Evolutionary conservation across 2,113 vertebrate species (phyloP).

Genomic region (Podarcis cretensis): DNA sequence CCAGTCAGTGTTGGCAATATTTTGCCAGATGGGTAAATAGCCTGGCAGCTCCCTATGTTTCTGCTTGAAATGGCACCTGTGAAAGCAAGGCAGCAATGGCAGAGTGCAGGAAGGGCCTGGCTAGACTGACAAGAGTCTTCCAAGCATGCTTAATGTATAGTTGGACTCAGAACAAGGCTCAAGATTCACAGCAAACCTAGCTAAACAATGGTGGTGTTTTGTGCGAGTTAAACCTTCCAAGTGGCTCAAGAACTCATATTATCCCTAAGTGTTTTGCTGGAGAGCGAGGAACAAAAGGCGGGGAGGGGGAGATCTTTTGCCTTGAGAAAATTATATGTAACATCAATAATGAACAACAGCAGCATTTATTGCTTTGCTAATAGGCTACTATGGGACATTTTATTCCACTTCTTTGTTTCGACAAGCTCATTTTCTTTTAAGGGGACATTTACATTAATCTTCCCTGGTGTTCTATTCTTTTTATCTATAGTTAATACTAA

Average conservation of each 20-base stretch:
- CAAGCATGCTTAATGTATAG: not conserved
- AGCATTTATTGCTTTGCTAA: slow-evolving; percentile 55
- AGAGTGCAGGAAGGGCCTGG: not conserved
- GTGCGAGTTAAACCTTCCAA: not conserved
- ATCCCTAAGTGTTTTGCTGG: not conserved
- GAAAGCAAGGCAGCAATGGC: not conserved
- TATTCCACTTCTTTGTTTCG: slow-evolving; percentile 46
- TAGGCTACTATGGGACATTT: slow-evolving; percentile 49
- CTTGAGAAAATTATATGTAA: slow-evolving; percentile 44
- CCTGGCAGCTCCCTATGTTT: not conserved
- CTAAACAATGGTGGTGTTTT: not conserved
- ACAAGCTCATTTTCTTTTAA: slow-evolving; percentile 70
- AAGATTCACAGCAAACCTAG: not conserved
- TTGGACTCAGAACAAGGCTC: not conserved
- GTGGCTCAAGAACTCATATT: not conserved
- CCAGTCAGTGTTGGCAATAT: not conserved
- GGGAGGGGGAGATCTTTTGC: slow-evolving; percentile 25
- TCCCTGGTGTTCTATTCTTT: slow-evolving; percentile 45
- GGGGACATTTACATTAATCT: slow-evolving; percentile 66
- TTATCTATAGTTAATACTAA: slow-evolving; percentile 62
- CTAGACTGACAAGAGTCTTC: not conserved
- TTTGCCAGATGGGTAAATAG: not conserved
- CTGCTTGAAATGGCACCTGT: not conserved
- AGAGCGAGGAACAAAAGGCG: not conserved
- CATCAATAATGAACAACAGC: slow-evolving; percentile 38